Conservation (phyloP, 2,113 vertebrate species). For the Fulica atra region DNA sequence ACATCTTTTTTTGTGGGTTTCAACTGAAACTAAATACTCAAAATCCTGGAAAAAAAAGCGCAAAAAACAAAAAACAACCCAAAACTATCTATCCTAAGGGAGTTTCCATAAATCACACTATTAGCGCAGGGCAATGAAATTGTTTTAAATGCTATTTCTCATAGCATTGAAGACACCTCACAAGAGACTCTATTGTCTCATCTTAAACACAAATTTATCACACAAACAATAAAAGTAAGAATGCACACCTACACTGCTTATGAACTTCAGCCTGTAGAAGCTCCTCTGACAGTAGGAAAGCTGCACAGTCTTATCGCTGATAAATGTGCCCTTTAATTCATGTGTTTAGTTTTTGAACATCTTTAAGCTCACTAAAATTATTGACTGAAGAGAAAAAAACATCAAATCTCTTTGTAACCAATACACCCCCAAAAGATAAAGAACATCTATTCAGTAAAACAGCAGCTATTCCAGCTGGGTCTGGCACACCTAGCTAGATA, state of each 20-base stretch:
- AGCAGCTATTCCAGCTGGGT: background rate
- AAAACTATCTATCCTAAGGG: background rate
- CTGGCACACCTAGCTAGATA: background rate
- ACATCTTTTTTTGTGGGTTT: background rate
- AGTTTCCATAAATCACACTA: background rate
- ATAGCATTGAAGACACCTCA: background rate
- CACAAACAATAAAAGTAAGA: background rate
- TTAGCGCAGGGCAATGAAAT: background rate
- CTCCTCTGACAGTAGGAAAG: background rate
- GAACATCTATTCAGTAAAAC: background rate
- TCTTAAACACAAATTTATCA: background rate
- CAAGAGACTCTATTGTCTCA: background rate
- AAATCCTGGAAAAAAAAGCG: background rate
- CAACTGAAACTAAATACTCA: background rate
- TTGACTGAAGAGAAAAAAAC: background rate
- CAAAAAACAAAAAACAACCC: too few species aligned
- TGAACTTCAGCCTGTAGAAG: background rate
- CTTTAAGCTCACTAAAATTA: conserved; percentile 5
- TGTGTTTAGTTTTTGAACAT: conserved; percentile 1
- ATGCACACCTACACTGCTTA: background rate
- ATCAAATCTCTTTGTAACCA: background rate
- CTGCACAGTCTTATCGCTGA: background rate
- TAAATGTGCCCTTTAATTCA: background rate
- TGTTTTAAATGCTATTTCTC: background rate
- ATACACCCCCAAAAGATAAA: background rate